A percentile compares a stretch with the other conserved stretches of the same genome.
These are phyloP conservation scores for Drosophila tropicalis DNA, from an alignment of 1,140 invertebrate genomes.

Conservation along the genomic window DNA sequence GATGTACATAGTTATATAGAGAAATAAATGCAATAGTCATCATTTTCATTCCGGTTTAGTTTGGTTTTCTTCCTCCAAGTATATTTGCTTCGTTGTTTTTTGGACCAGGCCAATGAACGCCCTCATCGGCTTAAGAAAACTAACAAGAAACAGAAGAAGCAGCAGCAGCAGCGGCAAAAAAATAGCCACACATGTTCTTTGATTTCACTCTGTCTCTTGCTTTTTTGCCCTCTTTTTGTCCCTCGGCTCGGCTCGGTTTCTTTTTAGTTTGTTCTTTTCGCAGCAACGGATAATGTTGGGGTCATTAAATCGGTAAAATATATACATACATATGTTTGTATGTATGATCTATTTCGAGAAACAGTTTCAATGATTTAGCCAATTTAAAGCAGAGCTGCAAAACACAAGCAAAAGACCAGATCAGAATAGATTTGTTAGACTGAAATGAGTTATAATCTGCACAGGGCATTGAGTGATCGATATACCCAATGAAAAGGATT, in stretches of 20 bases:
- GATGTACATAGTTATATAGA: constrained; percentile 1
- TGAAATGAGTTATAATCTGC: too few relatives aligned
- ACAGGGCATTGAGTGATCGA: too few relatives aligned
- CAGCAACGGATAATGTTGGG: constrained; percentile 12
- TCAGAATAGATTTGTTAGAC: neutral
- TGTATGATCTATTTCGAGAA: constrained; percentile 4
- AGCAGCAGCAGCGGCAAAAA: constrained; percentile 1
- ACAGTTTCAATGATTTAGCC: neutral
- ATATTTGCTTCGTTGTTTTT: constrained; percentile 27
- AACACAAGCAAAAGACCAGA: neutral
- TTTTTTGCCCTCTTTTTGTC: constrained; percentile 36
- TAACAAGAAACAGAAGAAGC: constrained; percentile 2
- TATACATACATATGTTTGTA: neutral
- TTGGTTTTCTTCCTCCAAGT: constrained; percentile 18
- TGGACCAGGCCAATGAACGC: constrained; percentile 70
- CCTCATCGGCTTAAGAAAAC: constrained; percentile 51
- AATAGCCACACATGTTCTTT: constrained; percentile 39
- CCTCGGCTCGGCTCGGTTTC: neutral
- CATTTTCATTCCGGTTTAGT: constrained; percentile 50
- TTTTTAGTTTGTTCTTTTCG: neutral
- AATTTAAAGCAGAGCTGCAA: neutral
- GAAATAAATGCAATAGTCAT: constrained; percentile 60
- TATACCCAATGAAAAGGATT: too few relatives aligned
- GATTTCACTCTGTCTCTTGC: constrained; percentile 19
- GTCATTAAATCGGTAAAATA: constrained; percentile 4